These are phyloP conservation scores for Canis aureus DNA, from an alignment of 2,113 vertebrate species.

Conservation along the genomic window DNA sequence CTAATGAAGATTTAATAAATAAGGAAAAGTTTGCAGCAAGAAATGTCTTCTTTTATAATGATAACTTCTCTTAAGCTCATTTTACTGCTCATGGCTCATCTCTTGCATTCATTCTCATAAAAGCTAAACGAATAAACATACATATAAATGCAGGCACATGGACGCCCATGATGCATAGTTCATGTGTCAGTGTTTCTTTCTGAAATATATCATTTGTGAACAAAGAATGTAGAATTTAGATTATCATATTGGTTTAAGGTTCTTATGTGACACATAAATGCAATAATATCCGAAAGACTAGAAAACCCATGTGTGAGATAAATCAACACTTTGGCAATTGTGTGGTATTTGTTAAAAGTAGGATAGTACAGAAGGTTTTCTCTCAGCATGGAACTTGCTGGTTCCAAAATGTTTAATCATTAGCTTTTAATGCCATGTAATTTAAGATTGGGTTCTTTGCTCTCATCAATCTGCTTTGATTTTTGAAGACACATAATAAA, in stretches of 20 bases:
- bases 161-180: neutral
- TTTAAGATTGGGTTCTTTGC: constrained; percentile 81
- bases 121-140: constrained; percentile 51
- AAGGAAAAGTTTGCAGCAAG: constrained; percentile 73
- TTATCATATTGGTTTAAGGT: constrained; percentile 71
- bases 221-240: constrained; percentile 60
- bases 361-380: constrained; percentile 65
- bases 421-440: constrained; percentile 84
- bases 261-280: constrained; percentile 55
- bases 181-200: constrained; percentile 69
- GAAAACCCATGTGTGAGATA: constrained; percentile 57
- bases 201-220: constrained; percentile 59
- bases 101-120: constrained; percentile 68
- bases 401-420: constrained; percentile 78
- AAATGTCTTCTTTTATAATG: constrained; percentile 70
- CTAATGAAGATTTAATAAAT: constrained; percentile 88
- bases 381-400: constrained; percentile 60
- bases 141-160: neutral
- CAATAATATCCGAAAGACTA: constrained; percentile 46
- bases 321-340: constrained; percentile 63
- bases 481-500: constrained; percentile 87
- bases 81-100: constrained; percentile 51
- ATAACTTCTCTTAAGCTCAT: constrained; percentile 63
- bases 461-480: constrained; percentile 90
- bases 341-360: constrained; percentile 63